phyloP scores from a whole-genome alignment of 2,797 vertebrate species.

The Crocidura indochinensis region DNA sequence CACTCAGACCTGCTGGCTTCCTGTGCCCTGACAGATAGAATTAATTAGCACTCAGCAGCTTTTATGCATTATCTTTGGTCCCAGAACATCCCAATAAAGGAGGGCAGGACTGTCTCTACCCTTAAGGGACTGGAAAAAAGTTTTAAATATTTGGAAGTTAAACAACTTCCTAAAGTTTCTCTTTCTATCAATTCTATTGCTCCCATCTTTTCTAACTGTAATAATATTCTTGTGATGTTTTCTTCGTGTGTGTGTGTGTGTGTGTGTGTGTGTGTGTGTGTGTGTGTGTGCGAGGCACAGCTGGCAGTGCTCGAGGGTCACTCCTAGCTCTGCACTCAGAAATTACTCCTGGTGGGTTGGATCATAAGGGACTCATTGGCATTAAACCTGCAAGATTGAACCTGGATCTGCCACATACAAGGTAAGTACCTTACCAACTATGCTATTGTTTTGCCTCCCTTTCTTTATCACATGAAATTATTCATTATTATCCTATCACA shows the following conservation, averaged over 20 bases:
- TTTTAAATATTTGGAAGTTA: conserved; percentile 76
- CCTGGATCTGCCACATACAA: too few species aligned
- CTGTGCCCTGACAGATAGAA: conserved; percentile 80
- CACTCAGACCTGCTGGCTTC: conserved; percentile 80
- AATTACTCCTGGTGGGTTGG: too few species aligned
- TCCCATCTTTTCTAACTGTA: conserved; percentile 35
- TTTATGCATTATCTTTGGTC: conserved; percentile 81
- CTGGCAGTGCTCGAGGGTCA: too few species aligned
- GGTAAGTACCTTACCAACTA: too few species aligned
- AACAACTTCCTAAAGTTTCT: conserved; percentile 73
- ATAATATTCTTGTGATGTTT: conserved; percentile 2
- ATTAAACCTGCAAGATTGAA: too few species aligned
- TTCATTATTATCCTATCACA: background rate
- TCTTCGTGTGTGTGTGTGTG: background rate
- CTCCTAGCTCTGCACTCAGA: too few species aligned
- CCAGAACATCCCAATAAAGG: conserved; percentile 79
- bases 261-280: too few species aligned
- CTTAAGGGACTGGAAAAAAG: conserved; percentile 61
- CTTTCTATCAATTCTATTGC: conserved; percentile 7
- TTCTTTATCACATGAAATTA: background rate
- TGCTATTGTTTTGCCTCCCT: too few species aligned
- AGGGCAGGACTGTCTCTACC: conserved; percentile 67
- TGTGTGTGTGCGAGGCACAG: too few species aligned
- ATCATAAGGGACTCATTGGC: too few species aligned
- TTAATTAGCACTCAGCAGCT: conserved; percentile 83